Conservation (phyloP, 2,888 invertebrate genomes). For the Dryococelus australis region DNA sequence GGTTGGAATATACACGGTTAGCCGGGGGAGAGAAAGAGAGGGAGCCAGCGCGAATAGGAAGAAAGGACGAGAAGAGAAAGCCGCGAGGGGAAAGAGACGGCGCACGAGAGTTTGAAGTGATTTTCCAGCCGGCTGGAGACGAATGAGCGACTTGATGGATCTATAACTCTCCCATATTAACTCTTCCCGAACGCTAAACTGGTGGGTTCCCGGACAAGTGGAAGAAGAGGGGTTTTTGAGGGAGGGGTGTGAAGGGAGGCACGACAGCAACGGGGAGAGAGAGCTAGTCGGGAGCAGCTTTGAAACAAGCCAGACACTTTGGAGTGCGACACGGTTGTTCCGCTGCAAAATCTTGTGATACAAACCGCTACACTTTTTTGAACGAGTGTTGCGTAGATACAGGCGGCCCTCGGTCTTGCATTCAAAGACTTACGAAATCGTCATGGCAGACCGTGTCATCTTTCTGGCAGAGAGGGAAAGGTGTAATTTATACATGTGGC, state of each 20-base stretch:
- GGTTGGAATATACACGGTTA: too few relatives aligned
- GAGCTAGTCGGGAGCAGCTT: not conserved
- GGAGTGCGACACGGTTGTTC: not conserved
- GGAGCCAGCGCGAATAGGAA: not conserved
- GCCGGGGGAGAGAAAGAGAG: not conserved
- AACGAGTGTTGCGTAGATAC: not conserved
- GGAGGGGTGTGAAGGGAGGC: too few relatives aligned
- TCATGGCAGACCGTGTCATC: too few relatives aligned
- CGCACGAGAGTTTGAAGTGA: conserved; percentile 23
- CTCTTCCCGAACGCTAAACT: conserved; percentile 31
- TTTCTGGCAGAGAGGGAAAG: too few relatives aligned
- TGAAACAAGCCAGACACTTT: not conserved
- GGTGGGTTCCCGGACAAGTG: conserved; percentile 18
- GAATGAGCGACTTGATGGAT: conserved; percentile 43
- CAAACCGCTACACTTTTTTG: not conserved
- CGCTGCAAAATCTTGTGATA: not conserved
- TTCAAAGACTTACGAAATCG: too few relatives aligned
- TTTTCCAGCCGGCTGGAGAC: conserved; percentile 36
- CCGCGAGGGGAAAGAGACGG: not conserved
- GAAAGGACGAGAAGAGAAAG: not conserved
- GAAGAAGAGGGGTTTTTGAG: not conserved
- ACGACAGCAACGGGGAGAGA: not conserved
- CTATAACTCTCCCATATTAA: conserved; percentile 40
- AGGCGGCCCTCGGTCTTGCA: not conserved
- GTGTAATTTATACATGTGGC: too few relatives aligned